phyloP scores from a whole-genome alignment of 2,113 vertebrate genomes.

The Podiceps cristatus region DNA sequence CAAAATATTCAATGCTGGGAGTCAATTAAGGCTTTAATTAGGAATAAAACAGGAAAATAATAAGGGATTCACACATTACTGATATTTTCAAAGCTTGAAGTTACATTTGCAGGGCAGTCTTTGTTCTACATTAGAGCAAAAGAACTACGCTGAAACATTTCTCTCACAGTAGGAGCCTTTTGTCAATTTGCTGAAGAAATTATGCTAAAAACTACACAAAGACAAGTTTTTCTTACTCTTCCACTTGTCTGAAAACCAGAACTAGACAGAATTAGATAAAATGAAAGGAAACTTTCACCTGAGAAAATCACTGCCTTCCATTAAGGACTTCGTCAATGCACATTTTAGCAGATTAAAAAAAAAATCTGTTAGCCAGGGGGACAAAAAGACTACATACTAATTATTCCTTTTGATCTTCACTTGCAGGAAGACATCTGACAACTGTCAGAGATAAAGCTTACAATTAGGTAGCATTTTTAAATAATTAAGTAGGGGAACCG shows the following conservation, averaged over 20 bases:
- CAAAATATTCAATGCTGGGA: not conserved
- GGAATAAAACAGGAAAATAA: slow-evolving; percentile 5
- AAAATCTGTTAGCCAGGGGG: slow-evolving; percentile 21
- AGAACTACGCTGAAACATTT: slow-evolving; percentile 31
- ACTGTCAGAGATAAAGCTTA: slow-evolving; percentile 63
- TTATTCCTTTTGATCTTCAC: slow-evolving; percentile 67
- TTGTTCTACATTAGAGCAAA: slow-evolving; percentile 21
- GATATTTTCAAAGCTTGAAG: slow-evolving; percentile 3
- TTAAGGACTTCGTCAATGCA: slow-evolving; percentile 36
- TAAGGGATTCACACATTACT: not conserved
- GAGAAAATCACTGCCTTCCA: slow-evolving; percentile 37
- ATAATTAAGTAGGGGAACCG: slow-evolving; percentile 53
- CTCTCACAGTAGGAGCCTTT: slow-evolving; percentile 42
- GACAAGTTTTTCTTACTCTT: slow-evolving; percentile 36
- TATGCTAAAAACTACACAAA: slow-evolving; percentile 48
- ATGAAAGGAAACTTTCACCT: slow-evolving; percentile 55
- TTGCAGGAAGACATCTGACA: slow-evolving; percentile 62
- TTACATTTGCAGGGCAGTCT: slow-evolving; percentile 8
- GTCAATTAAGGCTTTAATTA: slow-evolving; percentile 21
- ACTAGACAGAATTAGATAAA: slow-evolving; percentile 49
- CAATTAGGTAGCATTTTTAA: slow-evolving; percentile 54
- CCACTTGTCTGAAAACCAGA: slow-evolving; percentile 29
- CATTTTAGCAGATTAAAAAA: slow-evolving; percentile 45
- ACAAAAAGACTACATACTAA: slow-evolving; percentile 53
- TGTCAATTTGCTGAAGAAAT: slow-evolving; percentile 50